Percentiles rank a stretch among this genome's conserved stretches.
Conservation (phyloP, 1,140 invertebrate species). For the Drosophila rhopaloa region DNA sequence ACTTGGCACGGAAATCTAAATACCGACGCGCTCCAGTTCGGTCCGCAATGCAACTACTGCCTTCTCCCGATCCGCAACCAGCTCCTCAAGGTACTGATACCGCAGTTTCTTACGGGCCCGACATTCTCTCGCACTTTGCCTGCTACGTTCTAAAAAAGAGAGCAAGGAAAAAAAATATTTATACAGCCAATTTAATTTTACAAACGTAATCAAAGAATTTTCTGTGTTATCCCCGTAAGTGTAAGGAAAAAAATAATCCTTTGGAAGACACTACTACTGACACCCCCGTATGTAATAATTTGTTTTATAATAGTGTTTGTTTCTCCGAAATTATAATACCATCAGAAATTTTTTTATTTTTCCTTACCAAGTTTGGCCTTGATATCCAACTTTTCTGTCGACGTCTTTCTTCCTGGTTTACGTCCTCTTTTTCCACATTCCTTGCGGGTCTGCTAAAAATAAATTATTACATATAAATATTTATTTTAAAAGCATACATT, state of each 20-base stretch:
- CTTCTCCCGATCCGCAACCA: slow-evolving; percentile 96
- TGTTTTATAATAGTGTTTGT: no score
- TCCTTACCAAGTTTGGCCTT: slow-evolving; percentile 94
- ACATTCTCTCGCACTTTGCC: slow-evolving; percentile 98
- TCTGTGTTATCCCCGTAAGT: no score
- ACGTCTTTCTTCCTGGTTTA: slow-evolving; percentile 93
- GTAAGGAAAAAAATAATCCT: no score
- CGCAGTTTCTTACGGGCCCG: slow-evolving; percentile 97
- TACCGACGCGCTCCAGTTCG: slow-evolving; percentile 94
- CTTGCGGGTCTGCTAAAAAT: slow-evolving; percentile 86
- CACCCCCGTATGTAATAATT: no score
- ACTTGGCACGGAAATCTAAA: slow-evolving; percentile 66
- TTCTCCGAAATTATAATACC: background rate
- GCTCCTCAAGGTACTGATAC: slow-evolving; percentile 98
- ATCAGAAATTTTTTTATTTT: background rate
- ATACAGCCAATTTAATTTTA: no score
- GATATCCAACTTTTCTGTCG: slow-evolving; percentile 94
- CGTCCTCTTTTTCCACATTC: slow-evolving; percentile 94
- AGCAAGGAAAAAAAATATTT: no score
- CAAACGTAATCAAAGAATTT: no score
- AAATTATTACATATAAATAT: no score
- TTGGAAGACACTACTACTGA: no score
- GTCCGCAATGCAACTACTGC: slow-evolving; percentile 95
- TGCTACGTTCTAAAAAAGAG: slow-evolving; percentile 91
- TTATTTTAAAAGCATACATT: background rate